Conservation (phyloP, 2,113 vertebrate species). For the Dasyornis broadbenti region DNA sequence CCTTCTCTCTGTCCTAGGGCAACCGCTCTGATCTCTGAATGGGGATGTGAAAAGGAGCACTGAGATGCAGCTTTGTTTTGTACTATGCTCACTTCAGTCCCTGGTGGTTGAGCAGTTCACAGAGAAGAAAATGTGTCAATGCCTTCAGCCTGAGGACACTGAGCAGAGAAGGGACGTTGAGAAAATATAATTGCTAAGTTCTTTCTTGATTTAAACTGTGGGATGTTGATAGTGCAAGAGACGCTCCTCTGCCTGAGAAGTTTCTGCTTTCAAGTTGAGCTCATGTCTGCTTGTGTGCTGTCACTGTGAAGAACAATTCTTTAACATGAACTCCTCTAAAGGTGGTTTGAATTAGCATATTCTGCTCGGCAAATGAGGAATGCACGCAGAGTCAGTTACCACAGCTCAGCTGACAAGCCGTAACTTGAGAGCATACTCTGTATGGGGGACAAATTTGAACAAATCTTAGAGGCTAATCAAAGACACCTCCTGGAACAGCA, state of each 20-base stretch:
- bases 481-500: neutral
- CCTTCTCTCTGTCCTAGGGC: neutral
- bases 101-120: neutral
- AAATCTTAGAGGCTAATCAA: constrained; percentile 10
- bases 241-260: neutral
- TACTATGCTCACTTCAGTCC: neutral
- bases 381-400: neutral
- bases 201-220: neutral
- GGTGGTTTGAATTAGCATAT: constrained; percentile 24
- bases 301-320: neutral
- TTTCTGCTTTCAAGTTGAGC: neutral
- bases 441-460: neutral
- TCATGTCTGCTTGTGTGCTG: neutral
- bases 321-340: neutral
- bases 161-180: neutral
- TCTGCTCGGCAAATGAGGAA: neutral
- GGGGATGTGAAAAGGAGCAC: neutral
- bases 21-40: neutral
- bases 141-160: neutral
- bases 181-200: neutral
- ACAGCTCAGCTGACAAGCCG: neutral
- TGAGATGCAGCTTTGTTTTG: neutral
- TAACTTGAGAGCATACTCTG: neutral
- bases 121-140: neutral
- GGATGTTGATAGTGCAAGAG: neutral